A percentile compares a stretch with the other conserved stretches of the same genome.
Conservation (phyloP, 2,888 invertebrate genomes). For the Graphium colonna region DNA sequence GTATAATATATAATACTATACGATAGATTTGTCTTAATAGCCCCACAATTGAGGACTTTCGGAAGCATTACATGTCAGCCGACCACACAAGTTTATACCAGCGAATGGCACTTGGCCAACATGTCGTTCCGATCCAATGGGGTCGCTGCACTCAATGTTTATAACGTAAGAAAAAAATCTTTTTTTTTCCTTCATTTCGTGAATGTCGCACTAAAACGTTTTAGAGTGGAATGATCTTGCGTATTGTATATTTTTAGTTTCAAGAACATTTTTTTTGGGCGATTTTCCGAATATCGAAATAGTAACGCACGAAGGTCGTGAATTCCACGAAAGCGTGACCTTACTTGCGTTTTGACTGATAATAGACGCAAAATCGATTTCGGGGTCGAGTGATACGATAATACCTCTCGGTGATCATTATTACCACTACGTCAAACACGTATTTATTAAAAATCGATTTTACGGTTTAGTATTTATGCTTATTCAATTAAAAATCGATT, state of each 20-base stretch:
- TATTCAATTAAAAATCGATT: no score
- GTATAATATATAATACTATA: no score
- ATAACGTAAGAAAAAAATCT: background rate
- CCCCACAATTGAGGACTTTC: no score
- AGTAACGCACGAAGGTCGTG: background rate
- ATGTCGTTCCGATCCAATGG: constrained; percentile 1
- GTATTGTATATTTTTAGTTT: constrained; percentile 1
- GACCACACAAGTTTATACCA: background rate
- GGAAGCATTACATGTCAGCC: background rate
- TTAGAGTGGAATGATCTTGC: constrained; percentile 1
- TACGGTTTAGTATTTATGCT: no score
- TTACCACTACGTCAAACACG: no score
- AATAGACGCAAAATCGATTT: no score
- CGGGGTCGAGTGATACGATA: no score
- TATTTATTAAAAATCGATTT: no score
- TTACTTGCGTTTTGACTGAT: no score
- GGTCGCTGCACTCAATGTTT: constrained; percentile 17
- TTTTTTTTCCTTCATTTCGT: background rate
- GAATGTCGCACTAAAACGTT: constrained; percentile 5
- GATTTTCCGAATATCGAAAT: background rate
- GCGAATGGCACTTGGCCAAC: constrained; percentile 16
- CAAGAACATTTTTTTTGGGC: background rate
- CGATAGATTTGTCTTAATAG: background rate
- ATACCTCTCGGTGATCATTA: no score
- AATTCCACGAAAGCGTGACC: no score